These are phyloP conservation scores for Callaeas wilsoni DNA, from an alignment of 2,113 vertebrate species.

Conservation along the genomic window DNA sequence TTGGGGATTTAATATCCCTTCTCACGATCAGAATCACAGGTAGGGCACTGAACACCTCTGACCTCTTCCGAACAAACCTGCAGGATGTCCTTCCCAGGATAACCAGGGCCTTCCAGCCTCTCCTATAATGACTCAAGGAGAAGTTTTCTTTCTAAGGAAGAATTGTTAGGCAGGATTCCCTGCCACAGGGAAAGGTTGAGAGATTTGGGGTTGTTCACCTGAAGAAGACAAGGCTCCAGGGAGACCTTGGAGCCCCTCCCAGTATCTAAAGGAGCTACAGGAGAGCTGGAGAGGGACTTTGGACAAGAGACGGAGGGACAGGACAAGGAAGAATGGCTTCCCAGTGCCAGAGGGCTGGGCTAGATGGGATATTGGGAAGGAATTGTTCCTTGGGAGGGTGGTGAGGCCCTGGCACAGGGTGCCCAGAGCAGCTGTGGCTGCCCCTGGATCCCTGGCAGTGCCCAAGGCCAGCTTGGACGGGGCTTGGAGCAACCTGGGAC, in stretches of 20 bases:
- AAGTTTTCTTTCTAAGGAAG: not conserved
- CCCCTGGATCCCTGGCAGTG: not conserved
- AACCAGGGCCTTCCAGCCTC: not conserved
- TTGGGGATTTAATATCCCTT: not conserved
- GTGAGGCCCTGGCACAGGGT: not conserved
- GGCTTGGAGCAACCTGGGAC: rapidly evolving
- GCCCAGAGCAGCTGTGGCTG: not conserved
- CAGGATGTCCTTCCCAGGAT: not conserved
- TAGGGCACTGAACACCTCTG: not conserved
- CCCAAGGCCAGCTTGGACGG: not conserved
- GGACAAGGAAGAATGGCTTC: not conserved
- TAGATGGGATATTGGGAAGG: not conserved
- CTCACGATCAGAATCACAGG: not conserved
- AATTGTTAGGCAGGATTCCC: not conserved
- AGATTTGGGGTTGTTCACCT: not conserved
- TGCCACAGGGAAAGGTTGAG: not conserved
- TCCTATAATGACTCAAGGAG: not conserved
- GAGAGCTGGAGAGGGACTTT: not conserved
- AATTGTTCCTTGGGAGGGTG: not conserved
- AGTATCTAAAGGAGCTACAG: not conserved
- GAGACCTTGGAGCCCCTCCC: not conserved
- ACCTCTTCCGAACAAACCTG: not conserved
- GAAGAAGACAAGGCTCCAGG: not conserved
- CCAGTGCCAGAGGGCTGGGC: not conserved
- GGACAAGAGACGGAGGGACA: not conserved